These are phyloP conservation scores for Catharus bicknelli DNA, from an alignment of 2,113 vertebrate species.

Conservation along the genomic window DNA sequence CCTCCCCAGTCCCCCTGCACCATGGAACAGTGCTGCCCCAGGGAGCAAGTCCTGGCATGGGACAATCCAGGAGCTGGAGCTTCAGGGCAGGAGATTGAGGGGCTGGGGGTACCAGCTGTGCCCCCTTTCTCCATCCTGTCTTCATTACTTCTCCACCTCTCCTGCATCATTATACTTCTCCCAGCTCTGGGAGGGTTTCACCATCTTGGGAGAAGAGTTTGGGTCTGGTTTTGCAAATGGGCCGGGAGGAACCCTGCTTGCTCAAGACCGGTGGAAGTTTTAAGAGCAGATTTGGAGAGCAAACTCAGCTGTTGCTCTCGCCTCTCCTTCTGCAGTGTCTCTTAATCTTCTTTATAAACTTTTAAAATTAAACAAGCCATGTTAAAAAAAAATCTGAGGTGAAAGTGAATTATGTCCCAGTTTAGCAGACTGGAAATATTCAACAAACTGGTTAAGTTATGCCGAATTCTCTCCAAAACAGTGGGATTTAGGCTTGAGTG, in stretches of 20 bases:
- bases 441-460: not conserved
- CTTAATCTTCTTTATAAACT: not conserved
- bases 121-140: not conserved
- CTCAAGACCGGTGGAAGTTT: not conserved
- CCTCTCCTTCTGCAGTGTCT: not conserved
- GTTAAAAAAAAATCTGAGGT: not conserved
- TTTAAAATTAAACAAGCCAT: not conserved
- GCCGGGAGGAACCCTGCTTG: not conserved
- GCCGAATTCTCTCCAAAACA: not conserved
- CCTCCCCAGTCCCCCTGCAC: not conserved
- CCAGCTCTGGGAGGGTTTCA: not conserved
- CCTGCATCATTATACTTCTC: not conserved
- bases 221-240: not conserved
- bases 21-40: not conserved
- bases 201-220: not conserved
- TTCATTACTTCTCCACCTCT: not conserved
- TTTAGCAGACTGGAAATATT: not conserved
- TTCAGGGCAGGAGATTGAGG: not conserved
- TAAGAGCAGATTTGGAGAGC: not conserved
- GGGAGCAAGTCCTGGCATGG: fast-evolving
- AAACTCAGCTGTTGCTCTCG: fast-evolving
- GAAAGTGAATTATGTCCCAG: not conserved
- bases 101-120: not conserved
- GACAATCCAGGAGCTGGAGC: fast-evolving
- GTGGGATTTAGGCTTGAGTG: not conserved